A percentile compares a stretch with the other conserved stretches of the same genome.
Evolutionary conservation across 2,113 vertebrate species (phyloP).

Genomic region (Crypturellus undulatus): DNA sequence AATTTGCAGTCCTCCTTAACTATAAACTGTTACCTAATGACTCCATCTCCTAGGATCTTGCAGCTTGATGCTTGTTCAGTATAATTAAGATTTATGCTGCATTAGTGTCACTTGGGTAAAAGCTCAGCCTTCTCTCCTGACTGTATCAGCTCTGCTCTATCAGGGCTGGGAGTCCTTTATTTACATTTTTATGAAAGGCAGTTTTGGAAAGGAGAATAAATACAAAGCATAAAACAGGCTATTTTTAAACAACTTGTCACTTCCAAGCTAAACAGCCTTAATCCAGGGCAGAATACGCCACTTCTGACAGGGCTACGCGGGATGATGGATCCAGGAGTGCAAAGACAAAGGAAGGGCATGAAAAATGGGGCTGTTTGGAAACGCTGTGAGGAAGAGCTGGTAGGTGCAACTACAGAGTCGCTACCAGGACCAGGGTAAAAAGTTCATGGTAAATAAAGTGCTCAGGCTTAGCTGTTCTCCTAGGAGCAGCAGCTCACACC

Average conservation of each 20-base stretch:
- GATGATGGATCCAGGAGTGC: not conserved
- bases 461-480: not conserved
- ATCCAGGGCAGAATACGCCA: not conserved
- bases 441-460: not conserved
- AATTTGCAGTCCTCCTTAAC: not conserved
- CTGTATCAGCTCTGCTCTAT: not conserved
- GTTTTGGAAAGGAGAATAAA: not conserved
- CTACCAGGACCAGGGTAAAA: constrained; percentile 34
- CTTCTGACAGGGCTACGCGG: not conserved
- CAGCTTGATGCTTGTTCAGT: constrained; percentile 32
- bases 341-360: not conserved
- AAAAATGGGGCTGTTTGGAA: constrained; percentile 1
- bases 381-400: not conserved
- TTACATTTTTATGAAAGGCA: constrained; percentile 36
- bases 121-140: not conserved
- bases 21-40: constrained; percentile 31
- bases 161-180: constrained; percentile 37
- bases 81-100: constrained; percentile 65
- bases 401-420: not conserved
- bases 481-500: not conserved
- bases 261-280: not conserved
- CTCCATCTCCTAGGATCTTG: not conserved
- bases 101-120: constrained; percentile 45
- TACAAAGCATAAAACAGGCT: not conserved
- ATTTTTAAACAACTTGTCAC: constrained; percentile 35